Evolutionary conservation across 2,888 invertebrate genomes (phyloP), one percentile per base, ranked within the genome.

Genomic region (Agonopterix heracliana): DNA sequence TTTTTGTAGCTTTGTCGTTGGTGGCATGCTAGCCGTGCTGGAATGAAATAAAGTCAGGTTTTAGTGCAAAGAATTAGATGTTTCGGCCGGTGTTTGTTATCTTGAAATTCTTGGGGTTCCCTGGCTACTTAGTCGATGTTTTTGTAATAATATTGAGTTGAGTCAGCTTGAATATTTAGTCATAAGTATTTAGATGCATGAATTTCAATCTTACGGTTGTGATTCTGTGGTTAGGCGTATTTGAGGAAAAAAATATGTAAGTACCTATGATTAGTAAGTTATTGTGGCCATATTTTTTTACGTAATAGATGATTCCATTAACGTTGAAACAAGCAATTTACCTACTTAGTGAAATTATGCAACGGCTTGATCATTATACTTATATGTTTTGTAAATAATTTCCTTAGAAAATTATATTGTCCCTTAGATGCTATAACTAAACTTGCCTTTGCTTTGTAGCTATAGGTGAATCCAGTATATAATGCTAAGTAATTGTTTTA

Each of bases 231-330:
- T 4, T 36, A 45, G 12, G 45, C 8, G 9, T 13, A 35, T 34
- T 45, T 35, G 35, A 51, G 46, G 51, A 45, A 49, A 51, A 51
- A 40, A n/a, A 34, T n/a, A 35, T 35, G 14, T 54, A 45, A 5
- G 38, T n/a, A n/a, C 38, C 9, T 38, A n/a, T 38, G 38, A n/a
- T 38, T 38, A n/a, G 38, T 38, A n/a, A n/a, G n/a, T 38, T 38
- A n/a, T 49, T 54, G 70, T 66, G 71, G 74, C 73, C 73, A 73
- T 73, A 71, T 61, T 69, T 62, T 54, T 61, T 56, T 60, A 56
- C 57, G n/a, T 36, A 17, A 7, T 7, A 35, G 10, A 14, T 45
- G 45, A 49, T 45, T 41, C 35, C 4, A 26, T 26, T 38, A 38
- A 10, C 11, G 11, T 11, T 4, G 5, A 38, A 38, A 38, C 10